Percentiles rank a stretch among this genome's conserved stretches.
phyloP scores from a whole-genome alignment of 2,113 vertebrate genomes.

The Leuciscus idus region DNA sequence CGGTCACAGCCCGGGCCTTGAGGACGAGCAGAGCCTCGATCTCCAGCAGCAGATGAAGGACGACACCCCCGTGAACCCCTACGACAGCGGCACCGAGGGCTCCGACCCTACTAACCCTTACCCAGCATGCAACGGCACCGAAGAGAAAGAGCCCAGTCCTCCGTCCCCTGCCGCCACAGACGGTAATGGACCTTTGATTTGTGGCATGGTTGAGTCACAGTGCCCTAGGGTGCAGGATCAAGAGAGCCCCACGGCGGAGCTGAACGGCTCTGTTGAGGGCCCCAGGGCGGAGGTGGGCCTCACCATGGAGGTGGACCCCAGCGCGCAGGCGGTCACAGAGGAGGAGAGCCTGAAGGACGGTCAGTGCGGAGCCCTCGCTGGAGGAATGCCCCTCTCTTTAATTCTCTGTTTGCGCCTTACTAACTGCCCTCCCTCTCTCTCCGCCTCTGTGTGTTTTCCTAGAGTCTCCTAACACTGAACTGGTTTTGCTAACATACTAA shows the following conservation, averaged over 20 bases:
- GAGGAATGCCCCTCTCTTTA: background rate
- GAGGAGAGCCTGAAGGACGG: slow-evolving; percentile 50
- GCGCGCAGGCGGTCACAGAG: slow-evolving; percentile 34
- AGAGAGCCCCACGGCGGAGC: slow-evolving; percentile 37
- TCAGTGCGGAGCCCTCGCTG: slow-evolving; percentile 47
- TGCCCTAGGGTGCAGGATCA: slow-evolving; percentile 47
- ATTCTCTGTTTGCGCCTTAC: slow-evolving; percentile 13
- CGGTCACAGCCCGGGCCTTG: slow-evolving; percentile 66
- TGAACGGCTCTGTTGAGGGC: slow-evolving; percentile 61
- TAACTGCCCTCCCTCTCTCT: slow-evolving; percentile 19
- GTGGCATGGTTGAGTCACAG: slow-evolving; percentile 53
- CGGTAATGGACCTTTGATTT: slow-evolving; percentile 60
- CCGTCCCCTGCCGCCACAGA: slow-evolving; percentile 43
- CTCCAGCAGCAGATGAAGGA: slow-evolving; percentile 69
- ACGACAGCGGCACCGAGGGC: slow-evolving; percentile 66
- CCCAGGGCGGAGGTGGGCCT: slow-evolving; percentile 38
- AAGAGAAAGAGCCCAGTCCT: slow-evolving; percentile 27
- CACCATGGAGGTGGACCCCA: slow-evolving; percentile 50
- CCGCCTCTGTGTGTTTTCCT: slow-evolving; percentile 18
- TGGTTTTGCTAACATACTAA: background rate
- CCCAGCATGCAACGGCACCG: slow-evolving; percentile 56
- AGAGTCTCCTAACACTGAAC: background rate
- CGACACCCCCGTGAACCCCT: slow-evolving; percentile 82
- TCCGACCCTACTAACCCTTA: slow-evolving; percentile 58
- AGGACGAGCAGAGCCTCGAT: slow-evolving; percentile 66